Evolutionary conservation across 2,797 vertebrate species (phyloP).

Genomic region (Spondyliosoma cantharus): DNA sequence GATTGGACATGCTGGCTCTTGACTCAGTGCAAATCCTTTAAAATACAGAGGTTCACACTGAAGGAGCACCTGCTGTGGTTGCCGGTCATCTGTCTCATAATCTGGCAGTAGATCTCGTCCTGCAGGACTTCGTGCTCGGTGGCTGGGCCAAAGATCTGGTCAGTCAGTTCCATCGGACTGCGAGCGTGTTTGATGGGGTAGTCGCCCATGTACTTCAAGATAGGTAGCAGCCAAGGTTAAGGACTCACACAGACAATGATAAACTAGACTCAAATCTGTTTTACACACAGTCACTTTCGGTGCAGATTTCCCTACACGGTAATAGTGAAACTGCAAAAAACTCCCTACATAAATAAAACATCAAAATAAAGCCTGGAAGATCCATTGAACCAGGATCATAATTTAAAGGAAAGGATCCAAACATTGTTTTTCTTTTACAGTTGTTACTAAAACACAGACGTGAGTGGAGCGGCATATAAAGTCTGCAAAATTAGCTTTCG

Average conservation of each 20-base stretch:
- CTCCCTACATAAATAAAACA: background rate
- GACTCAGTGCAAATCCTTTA: background rate
- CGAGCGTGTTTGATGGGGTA: slow-evolving; percentile 90
- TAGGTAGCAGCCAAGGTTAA: slow-evolving; percentile 87
- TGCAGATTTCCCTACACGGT: background rate
- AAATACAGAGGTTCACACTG: background rate
- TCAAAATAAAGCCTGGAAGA: background rate
- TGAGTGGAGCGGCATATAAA: background rate
- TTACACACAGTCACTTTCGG: background rate
- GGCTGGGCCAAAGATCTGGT: slow-evolving; percentile 92
- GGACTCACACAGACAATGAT: slow-evolving; percentile 55
- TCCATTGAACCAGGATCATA: background rate
- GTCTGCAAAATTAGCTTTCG: background rate
- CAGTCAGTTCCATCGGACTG: slow-evolving; percentile 87
- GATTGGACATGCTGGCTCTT: background rate
- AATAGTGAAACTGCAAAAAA: background rate
- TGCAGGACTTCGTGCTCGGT: slow-evolving; percentile 83
- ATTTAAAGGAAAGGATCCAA: background rate
- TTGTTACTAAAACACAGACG: background rate
- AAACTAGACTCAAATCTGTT: background rate
- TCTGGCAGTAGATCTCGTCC: slow-evolving; percentile 98
- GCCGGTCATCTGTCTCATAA: slow-evolving; percentile 94
- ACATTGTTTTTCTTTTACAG: background rate
- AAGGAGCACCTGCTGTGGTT: slow-evolving; percentile 88
- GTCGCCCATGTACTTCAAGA: slow-evolving; percentile 97